These are phyloP conservation scores for Platyrinchus mystaceus DNA, from an alignment of 2,797 vertebrate genomes.

Conservation along the genomic window DNA sequence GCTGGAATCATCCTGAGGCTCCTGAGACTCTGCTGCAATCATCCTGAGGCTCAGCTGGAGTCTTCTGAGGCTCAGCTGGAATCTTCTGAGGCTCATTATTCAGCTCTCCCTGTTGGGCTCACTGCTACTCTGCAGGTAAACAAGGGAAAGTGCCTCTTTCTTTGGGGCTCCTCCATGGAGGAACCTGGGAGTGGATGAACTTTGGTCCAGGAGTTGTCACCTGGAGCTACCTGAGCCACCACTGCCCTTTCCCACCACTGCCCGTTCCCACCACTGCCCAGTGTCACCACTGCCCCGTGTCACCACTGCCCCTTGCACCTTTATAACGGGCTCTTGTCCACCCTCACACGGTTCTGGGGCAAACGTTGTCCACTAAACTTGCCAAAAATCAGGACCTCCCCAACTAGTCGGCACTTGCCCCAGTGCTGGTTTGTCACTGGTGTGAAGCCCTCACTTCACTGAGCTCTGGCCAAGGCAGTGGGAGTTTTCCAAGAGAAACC, in stretches of 20 bases:
- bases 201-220: neutral
- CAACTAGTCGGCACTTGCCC: fast-evolving
- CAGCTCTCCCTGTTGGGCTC: neutral
- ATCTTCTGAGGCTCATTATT: neutral
- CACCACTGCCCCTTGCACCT: neutral
- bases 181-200: neutral
- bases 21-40: neutral
- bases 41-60: no score
- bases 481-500: no score
- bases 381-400: no score
- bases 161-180: neutral
- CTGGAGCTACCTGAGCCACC: neutral
- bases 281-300: fast-evolving
- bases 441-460: neutral
- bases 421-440: fast-evolving
- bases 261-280: neutral
- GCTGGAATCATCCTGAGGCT: neutral
- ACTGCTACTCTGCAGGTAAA: neutral
- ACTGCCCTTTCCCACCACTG: neutral
- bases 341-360: fast-evolving
- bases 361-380: neutral
- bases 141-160: neutral
- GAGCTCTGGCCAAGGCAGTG: neutral
- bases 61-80: neutral
- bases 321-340: neutral